A percentile compares a stretch with the other conserved stretches of the same genome.
phyloP scores from a whole-genome alignment of 1,140 invertebrate species.

The Ips typographus region DNA sequence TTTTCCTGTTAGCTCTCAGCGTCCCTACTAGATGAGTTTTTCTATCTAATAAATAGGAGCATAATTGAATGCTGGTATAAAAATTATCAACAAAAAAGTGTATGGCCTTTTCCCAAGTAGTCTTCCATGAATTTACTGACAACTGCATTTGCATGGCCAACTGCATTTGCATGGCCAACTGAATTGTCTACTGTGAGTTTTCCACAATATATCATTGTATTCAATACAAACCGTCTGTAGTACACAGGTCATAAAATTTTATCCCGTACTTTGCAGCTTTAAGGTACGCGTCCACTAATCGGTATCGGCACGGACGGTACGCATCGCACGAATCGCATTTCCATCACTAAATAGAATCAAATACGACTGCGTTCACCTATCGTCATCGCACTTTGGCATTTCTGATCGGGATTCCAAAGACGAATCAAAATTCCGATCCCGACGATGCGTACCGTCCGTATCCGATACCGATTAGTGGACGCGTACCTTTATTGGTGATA shows the following conservation, averaged over 20 bases:
- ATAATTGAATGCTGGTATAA: slow-evolving; percentile 51
- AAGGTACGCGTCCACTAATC: too few relatives aligned
- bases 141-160: neutral
- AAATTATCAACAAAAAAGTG: slow-evolving; percentile 40
- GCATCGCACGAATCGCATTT: too few relatives aligned
- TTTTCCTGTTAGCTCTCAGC: slow-evolving; percentile 49
- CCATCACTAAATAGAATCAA: too few relatives aligned
- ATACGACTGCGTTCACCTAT: too few relatives aligned
- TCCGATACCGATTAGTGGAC: too few relatives aligned
- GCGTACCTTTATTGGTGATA: slow-evolving; percentile 41
- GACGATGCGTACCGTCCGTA: too few relatives aligned
- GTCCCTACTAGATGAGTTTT: slow-evolving; percentile 54
- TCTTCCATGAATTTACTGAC: neutral
- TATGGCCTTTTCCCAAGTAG: neutral
- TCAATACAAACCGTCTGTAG: slow-evolving; percentile 2
- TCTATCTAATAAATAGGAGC: slow-evolving; percentile 48
- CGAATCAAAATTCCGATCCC: too few relatives aligned
- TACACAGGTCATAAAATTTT: slow-evolving; percentile 44
- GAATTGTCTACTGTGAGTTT: neutral
- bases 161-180: too few relatives aligned
- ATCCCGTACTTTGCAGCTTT: slow-evolving; percentile 47
- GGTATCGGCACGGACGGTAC: too few relatives aligned
- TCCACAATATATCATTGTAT: slow-evolving; percentile 1
- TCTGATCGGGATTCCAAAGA: too few relatives aligned
- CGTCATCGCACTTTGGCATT: too few relatives aligned